These are phyloP conservation scores for Illadopsis cleaveri DNA, from an alignment of 2,113 vertebrate species.

Conservation along the genomic window DNA sequence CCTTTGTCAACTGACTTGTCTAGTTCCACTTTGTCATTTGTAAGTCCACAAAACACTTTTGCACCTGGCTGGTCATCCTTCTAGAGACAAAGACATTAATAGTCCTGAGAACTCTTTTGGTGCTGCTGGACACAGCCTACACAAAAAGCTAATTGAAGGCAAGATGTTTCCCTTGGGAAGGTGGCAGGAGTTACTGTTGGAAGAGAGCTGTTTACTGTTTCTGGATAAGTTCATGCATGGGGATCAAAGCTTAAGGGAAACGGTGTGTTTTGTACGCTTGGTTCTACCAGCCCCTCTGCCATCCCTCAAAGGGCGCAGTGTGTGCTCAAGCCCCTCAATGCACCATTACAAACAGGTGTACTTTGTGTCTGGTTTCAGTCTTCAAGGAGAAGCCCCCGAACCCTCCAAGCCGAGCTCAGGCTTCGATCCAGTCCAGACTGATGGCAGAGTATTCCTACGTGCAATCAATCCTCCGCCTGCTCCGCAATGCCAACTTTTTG, in stretches of 20 bases:
- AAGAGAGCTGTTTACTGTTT: not conserved
- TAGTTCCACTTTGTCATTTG: not conserved
- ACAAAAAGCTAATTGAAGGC: not conserved
- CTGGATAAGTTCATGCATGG: not conserved
- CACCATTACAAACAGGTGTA: not conserved
- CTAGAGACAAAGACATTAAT: not conserved
- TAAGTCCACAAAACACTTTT: not conserved
- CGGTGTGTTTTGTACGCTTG: not conserved
- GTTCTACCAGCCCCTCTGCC: not conserved
- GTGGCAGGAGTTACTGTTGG: not conserved
- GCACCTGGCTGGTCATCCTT: not conserved
- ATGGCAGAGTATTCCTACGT: conserved; percentile 79
- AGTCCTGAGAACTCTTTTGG: not conserved
- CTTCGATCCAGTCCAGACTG: conserved; percentile 70
- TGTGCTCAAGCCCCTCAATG: not conserved
- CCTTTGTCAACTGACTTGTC: not conserved
- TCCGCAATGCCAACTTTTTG: conserved; percentile 86
- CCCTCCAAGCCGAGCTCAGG: conserved; percentile 88
- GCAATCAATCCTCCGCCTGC: conserved; percentile 80
- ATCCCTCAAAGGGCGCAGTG: not conserved
- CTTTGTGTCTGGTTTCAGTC: conserved; percentile 75
- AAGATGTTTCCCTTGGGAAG: not conserved
- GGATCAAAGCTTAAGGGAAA: not conserved
- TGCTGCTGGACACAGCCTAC: not conserved
- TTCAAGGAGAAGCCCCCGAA: conserved; percentile 88